Base-by-base conservation (phyloP, 2,113 vertebrate genomes). In the human (Homo sapiens) region DNA sequence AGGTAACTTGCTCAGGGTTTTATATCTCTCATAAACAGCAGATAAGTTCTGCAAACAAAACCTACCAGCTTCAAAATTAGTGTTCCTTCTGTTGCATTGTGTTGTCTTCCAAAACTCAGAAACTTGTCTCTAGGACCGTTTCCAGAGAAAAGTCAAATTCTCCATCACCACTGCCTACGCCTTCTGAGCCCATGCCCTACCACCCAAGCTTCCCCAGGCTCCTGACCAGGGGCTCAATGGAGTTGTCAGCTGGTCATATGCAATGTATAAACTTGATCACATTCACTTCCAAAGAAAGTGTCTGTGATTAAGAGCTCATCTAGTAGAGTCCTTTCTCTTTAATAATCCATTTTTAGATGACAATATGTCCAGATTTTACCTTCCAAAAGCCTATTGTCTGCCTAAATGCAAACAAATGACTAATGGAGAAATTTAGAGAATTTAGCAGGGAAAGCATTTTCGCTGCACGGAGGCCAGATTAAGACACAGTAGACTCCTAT, bases 21-120 rank as follows among this genome's bases (percentile, higher is more conserved):
- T 27, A 70, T 16, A 68, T 68, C 81, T 95, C 83, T 95, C 83
- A 91, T 55, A 75, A 93, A 92, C 11, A 17, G n/a, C 40, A 90
- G 9, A 22, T 48, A 40, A 75, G n/a, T 18, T 88, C 78, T 90
- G 22, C 38, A 87, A 86, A 40, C 18, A 93, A 94, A 95, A 52
- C 22, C 20, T 70, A 70, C 30, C 18, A 30, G 17, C 79, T n/a
- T 66, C 30, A 1, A 96, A 94, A 50, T 78, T 13, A 50, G 12
- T 55, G 3, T 92, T 94, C n/a, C 48, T 83, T 81, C 35, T 87
- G 70, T 23, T 48, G 5, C 8, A 23, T 11, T 52, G 17, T 48
- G 5, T n/a, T 20, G 5, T 78, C 73, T 89, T 96, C 14, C 79
- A 94, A 82, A 97, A 95, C 68, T 14, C 76, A 9, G 14, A 50